Conservation (phyloP, 2,888 invertebrate species). For the Watsonalla cultraria region DNA sequence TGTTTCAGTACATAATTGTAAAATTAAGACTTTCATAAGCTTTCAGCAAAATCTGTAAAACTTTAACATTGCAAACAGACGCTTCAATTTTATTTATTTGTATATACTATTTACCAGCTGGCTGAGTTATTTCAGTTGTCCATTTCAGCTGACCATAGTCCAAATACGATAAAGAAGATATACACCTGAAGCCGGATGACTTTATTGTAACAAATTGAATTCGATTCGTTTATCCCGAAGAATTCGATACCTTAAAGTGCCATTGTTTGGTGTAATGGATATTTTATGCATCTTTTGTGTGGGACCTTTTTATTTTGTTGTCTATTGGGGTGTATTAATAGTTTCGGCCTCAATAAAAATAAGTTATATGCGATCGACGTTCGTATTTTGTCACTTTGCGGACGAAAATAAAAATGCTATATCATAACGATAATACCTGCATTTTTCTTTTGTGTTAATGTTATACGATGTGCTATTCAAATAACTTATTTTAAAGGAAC, state of each 20-base stretch:
- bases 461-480: too few species aligned
- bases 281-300: conserved; percentile 39
- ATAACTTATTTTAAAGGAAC: too few species aligned
- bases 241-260: conserved; percentile 19
- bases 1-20: too few species aligned
- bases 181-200: background rate
- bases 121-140: background rate
- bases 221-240: conserved; percentile 13
- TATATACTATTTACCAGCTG: too few species aligned
- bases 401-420: too few species aligned
- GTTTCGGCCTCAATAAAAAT: conserved; percentile 25
- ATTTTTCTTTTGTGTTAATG: too few species aligned
- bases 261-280: conserved; percentile 28
- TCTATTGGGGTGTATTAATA: conserved; percentile 28
- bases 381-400: background rate
- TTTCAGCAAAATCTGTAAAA: too few species aligned
- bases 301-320: conserved; percentile 12
- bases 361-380: background rate
- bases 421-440: too few species aligned
- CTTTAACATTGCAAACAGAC: too few species aligned
- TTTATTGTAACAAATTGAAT: conserved; percentile 11
- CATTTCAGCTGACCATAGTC: background rate
- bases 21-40: too few species aligned
- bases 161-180: background rate
- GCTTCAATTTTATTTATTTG: too few species aligned